Evolutionary conservation across 2,113 vertebrate species (phyloP), one percentile per base, ranked within the genome.

Genomic region (Campylorhamphus procurvoides): DNA sequence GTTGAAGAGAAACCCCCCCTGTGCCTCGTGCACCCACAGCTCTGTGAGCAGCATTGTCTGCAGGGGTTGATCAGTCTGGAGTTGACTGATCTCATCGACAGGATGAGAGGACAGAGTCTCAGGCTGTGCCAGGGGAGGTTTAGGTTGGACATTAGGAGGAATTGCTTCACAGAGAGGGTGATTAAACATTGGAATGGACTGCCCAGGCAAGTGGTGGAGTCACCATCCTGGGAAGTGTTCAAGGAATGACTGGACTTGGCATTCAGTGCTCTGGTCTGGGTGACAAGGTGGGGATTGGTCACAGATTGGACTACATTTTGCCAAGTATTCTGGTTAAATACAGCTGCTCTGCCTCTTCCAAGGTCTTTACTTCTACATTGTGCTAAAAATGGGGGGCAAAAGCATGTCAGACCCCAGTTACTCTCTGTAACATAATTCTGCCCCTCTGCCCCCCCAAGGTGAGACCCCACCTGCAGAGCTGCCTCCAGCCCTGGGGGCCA

Each of bases 61-160:
- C 3, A 29, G 39, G 50, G 10, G 35, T 22, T 63, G 52, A 31
- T 75, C 10, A 11, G 3, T 7, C 0, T 7, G 59, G 31, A 44
- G 8, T 0, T 8, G 18, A 7, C 33, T 19, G 52, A 59, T 66
- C 37, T 44, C 31, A 15, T 2, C 0, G 1, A 28, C 33, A 58
- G 10, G 17, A 33, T 2, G 9, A 28, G 35, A 64, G 35, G 20
- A 31, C 7, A 66, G 31, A 20, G 50, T 1, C 59, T 66, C 18
- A 18, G 23, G 14, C 6, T 58, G 44, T 9, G 22, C 20, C 37
- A 73, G 14, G 50, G 35, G 7, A 49, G 46, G 25, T 10, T 49
- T 23, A 23, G 50, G 37, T 2, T 50, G 86, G 50, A 23, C 7
- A 56, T 18, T 1, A 42, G 13, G 33, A 87, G 10, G 56, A 59